Conservation (phyloP, 2,113 vertebrate species). For the Sceloporus tristichus region DNA sequence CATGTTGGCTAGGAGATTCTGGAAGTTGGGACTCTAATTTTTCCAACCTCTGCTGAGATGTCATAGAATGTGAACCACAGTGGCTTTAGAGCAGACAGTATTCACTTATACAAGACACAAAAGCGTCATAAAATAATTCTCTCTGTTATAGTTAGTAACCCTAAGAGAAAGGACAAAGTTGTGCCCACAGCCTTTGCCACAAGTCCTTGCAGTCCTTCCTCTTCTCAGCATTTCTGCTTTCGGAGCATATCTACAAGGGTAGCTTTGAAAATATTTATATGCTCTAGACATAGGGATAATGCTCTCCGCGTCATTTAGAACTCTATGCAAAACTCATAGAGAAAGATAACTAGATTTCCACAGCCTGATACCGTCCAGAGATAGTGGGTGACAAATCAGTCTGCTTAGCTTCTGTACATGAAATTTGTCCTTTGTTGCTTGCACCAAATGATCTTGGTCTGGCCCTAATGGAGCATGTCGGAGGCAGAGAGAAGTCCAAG, state of each 20-base stretch:
- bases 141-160: neutral
- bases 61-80: no score
- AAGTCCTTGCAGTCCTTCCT: neutral
- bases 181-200: neutral
- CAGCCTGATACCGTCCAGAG: neutral
- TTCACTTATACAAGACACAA: neutral
- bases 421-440: neutral
- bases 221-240: neutral
- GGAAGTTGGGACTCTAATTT: no score
- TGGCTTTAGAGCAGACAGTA: neutral
- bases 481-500: neutral
- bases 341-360: neutral
- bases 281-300: no score
- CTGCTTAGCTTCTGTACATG: neutral
- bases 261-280: neutral
- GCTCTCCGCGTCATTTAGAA: no score
- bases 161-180: no score
- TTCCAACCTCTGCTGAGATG: no score
- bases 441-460: neutral
- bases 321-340: no score
- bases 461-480: neutral
- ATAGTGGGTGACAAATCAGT: no score
- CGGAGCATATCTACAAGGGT: neutral
- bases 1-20: no score
- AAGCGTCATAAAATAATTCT: neutral